Evolutionary conservation across 37 sponge, comb jelly and placozoan species (phyloP).

Genomic region (Agelas oroides): DNA sequence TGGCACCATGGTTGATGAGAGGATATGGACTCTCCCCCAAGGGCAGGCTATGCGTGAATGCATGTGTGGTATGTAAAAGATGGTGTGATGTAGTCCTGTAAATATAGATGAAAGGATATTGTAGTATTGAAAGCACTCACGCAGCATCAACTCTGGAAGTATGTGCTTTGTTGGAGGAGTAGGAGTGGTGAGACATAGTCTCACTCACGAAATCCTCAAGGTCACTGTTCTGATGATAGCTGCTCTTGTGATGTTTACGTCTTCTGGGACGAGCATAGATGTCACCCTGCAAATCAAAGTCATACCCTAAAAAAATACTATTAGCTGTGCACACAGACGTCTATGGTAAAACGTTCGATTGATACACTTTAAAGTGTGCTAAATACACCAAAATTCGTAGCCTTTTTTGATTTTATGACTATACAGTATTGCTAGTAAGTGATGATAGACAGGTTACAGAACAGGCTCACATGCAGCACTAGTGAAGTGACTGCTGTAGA

Average conservation of each 20-base stretch:
- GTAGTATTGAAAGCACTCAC: background rate
- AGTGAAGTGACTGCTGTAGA: no score
- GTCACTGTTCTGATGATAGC: slow-evolving; percentile 23
- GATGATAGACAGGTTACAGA: no score
- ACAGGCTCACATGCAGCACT: no score
- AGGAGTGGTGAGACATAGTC: slow-evolving; percentile 28
- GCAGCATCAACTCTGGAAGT: background rate
- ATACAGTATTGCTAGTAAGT: no score
- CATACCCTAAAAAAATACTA: background rate
- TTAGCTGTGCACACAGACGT: background rate
- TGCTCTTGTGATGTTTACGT: background rate
- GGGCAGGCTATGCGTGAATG: background rate
- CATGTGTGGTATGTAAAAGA: no score
- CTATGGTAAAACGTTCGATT: no score
- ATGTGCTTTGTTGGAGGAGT: background rate
- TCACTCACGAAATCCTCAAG: slow-evolving; percentile 28
- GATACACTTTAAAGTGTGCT: no score
- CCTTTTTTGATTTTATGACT: no score
- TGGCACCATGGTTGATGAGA: background rate
- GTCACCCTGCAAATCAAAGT: slow-evolving; percentile 17
- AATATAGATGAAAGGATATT: no score
- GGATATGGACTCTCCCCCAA: slow-evolving; percentile 24
- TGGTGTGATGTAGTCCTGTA: no score
- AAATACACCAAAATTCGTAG: no score
- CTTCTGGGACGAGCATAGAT: slow-evolving; percentile 52